These are phyloP conservation scores for Resseliella maxima DNA, from an alignment of 2,888 invertebrate genomes.

Conservation along the genomic window DNA sequence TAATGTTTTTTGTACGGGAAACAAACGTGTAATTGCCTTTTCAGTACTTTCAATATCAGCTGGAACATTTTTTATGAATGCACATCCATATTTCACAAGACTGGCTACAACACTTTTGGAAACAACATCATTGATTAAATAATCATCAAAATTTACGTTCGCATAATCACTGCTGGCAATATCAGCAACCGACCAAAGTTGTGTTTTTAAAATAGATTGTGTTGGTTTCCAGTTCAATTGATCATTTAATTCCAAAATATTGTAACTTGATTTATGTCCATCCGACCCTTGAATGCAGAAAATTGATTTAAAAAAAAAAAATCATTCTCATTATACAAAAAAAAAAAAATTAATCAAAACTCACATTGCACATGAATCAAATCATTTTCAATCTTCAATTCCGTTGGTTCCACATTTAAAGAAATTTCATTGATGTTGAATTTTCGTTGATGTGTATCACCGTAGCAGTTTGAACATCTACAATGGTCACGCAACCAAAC, in stretches of 20 bases:
- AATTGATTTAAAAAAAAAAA: neutral
- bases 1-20: slow-evolving; percentile 75
- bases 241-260: slow-evolving; percentile 60
- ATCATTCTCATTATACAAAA: neutral
- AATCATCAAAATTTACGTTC: slow-evolving; percentile 67
- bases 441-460: slow-evolving; percentile 73
- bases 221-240: slow-evolving; percentile 63
- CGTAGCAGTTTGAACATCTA: slow-evolving; percentile 73
- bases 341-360: slow-evolving; percentile 61
- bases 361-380: slow-evolving; percentile 70
- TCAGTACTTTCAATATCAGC: slow-evolving; percentile 65
- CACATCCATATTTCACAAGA: slow-evolving; percentile 65
- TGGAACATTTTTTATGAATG: slow-evolving; percentile 66
- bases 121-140: slow-evolving; percentile 68
- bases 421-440: slow-evolving; percentile 71
- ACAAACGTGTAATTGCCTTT: slow-evolving; percentile 70
- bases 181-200: slow-evolving; percentile 69
- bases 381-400: slow-evolving; percentile 64
- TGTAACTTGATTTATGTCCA: slow-evolving; percentile 70
- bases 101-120: slow-evolving; percentile 68
- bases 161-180: slow-evolving; percentile 66
- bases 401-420: slow-evolving; percentile 66
- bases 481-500: slow-evolving; percentile 68
- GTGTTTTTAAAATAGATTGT: neutral
- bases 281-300: slow-evolving; percentile 70